phyloP scores from a whole-genome alignment of 2,888 invertebrate species.

The Adelphocoris suturalis region DNA sequence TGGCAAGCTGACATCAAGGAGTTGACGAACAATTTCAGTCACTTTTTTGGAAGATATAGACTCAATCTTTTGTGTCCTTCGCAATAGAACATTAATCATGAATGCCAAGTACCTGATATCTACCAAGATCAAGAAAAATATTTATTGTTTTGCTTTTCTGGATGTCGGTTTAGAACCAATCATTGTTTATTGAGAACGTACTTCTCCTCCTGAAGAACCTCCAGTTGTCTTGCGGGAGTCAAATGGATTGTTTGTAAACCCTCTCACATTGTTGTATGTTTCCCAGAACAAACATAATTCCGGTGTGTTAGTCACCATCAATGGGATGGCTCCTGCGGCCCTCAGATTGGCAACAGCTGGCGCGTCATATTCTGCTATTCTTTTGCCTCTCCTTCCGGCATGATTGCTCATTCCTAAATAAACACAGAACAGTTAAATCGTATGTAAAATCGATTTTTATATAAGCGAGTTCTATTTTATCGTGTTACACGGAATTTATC shows the following conservation, averaged over 20 bases:
- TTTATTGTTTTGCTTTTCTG: no score
- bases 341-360: constrained; percentile 83
- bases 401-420: constrained; percentile 75
- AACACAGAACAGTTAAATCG: not conserved
- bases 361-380: constrained; percentile 82
- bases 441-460: no score
- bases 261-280: constrained; percentile 88
- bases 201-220: constrained; percentile 94
- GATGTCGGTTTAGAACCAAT: no score
- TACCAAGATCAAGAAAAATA: no score
- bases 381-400: constrained; percentile 69
- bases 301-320: constrained; percentile 91
- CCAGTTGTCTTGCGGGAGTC: constrained; percentile 87
- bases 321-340: constrained; percentile 88
- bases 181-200: constrained; percentile 76
- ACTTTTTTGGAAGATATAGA: no score
- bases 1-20: no score
- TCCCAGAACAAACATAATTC: constrained; percentile 95
- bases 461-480: no score
- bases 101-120: no score
- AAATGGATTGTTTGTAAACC: constrained; percentile 91
- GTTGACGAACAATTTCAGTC: no score
- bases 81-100: no score
- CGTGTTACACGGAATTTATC: not conserved
- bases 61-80: no score